These are phyloP conservation scores for Perodicticus potto DNA, from an alignment of 2,797 vertebrate species.

Conservation along the genomic window DNA sequence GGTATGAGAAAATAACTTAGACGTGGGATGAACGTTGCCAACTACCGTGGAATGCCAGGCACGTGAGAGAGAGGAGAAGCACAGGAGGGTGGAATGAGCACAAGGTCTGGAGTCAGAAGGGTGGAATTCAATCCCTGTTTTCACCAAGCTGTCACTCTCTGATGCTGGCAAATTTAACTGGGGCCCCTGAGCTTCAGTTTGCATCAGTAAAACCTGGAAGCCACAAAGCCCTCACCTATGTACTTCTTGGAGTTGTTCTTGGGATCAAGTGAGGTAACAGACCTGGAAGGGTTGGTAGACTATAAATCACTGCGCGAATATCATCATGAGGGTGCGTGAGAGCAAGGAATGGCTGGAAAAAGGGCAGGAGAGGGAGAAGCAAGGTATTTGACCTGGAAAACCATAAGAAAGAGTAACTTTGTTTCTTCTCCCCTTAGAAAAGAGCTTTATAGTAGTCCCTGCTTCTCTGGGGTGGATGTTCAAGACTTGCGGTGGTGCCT, in stretches of 20 bases:
- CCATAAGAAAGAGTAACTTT: slow-evolving; percentile 49
- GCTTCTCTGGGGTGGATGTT: neutral
- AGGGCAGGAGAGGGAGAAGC: neutral
- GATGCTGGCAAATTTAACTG: neutral
- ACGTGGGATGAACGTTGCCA: neutral
- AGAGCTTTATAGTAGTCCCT: neutral
- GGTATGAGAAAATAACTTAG: slow-evolving; percentile 21
- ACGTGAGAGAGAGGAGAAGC: neutral
- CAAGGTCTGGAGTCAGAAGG: neutral
- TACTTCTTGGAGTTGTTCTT: neutral
- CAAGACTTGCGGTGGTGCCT: neutral
- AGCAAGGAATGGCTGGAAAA: neutral
- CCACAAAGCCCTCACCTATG: neutral
- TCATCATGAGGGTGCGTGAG: neutral
- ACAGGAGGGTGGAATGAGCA: neutral
- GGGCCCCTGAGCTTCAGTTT: neutral
- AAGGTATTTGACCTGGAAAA: slow-evolving; percentile 63
- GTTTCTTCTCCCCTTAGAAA: slow-evolving; percentile 51
- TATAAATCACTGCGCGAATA: slow-evolving; percentile 56
- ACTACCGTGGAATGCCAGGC: neutral
- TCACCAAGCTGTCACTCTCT: neutral
- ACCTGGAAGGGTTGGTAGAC: neutral
- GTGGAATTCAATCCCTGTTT: neutral
- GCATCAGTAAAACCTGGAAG: slow-evolving; percentile 5
- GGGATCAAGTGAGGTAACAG: slow-evolving; percentile 49